phyloP scores from a whole-genome alignment of 2,888 invertebrate genomes.

The Allolobophora icterica region DNA sequence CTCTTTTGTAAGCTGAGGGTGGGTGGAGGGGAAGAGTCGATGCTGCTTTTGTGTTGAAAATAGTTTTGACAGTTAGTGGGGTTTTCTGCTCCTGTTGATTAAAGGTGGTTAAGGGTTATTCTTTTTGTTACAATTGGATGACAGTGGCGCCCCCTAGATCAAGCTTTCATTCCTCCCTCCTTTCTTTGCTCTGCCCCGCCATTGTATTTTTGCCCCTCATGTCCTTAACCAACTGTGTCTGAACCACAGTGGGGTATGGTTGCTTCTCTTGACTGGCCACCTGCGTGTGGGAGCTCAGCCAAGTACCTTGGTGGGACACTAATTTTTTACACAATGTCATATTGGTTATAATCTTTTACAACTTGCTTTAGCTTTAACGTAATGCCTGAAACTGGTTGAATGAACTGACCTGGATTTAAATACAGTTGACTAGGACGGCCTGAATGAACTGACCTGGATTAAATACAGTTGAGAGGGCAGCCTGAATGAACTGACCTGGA shows the following conservation, averaged over 20 bases:
- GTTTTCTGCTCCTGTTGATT: constrained; percentile 1
- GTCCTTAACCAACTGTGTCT: background rate
- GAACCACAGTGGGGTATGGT: background rate
- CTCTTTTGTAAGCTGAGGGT: background rate
- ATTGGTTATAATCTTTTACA: background rate
- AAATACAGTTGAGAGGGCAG: too few species aligned
- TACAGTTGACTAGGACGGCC: too few species aligned
- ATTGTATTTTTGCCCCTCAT: background rate
- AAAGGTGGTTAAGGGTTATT: constrained; percentile 17
- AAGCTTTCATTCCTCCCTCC: background rate
- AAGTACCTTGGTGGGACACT: background rate
- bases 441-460: too few species aligned
- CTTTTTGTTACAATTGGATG: constrained; percentile 10
- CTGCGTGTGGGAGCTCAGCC: background rate
- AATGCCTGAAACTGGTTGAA: background rate
- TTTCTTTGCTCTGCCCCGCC: background rate
- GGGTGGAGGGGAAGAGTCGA: background rate
- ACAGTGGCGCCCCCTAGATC: constrained; percentile 3
- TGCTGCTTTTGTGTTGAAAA: background rate
- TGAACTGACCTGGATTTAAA: background rate
- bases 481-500: background rate
- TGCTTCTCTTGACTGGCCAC: background rate
- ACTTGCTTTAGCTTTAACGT: background rate
- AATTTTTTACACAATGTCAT: too few species aligned
- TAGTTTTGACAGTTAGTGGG: background rate